phyloP scores from a whole-genome alignment of 2,113 vertebrate species.

The Sardina pilchardus region DNA sequence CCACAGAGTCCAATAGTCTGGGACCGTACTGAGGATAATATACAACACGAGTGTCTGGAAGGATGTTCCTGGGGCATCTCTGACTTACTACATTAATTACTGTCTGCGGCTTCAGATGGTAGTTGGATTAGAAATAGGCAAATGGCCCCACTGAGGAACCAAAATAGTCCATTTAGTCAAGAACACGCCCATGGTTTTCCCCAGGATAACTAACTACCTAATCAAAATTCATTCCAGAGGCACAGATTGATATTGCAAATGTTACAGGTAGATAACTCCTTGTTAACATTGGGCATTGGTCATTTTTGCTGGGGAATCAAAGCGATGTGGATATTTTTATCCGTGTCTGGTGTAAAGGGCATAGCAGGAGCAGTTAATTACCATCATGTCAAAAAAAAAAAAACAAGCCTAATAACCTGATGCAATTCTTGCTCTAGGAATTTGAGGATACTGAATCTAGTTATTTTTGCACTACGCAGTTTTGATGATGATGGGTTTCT shows the following conservation, averaged over 20 bases:
- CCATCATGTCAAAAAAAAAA: not conserved
- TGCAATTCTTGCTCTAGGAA: not conserved
- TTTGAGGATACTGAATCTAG: not conserved
- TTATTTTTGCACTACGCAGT: not conserved
- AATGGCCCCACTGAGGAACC: not conserved
- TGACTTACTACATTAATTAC: not conserved
- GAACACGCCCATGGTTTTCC: not conserved
- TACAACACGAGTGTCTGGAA: not conserved
- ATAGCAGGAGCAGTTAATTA: not conserved
- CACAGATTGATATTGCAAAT: not conserved
- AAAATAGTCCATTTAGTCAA: not conserved
- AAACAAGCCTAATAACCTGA: not conserved
- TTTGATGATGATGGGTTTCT: not conserved
- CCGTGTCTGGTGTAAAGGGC: not conserved
- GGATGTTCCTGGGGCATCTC: not conserved
- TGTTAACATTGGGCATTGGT: not conserved
- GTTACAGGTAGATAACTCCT: not conserved
- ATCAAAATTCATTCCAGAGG: not conserved
- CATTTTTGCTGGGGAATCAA: not conserved
- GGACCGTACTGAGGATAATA: not conserved
- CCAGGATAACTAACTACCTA: not conserved
- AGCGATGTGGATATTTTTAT: not conserved
- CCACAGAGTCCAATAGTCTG: not conserved
- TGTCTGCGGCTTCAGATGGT: not conserved
- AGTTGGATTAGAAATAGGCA: not conserved